Evolutionary conservation across 2,888 invertebrate species (phyloP).

Genomic region (Plagiodera versicolora): DNA sequence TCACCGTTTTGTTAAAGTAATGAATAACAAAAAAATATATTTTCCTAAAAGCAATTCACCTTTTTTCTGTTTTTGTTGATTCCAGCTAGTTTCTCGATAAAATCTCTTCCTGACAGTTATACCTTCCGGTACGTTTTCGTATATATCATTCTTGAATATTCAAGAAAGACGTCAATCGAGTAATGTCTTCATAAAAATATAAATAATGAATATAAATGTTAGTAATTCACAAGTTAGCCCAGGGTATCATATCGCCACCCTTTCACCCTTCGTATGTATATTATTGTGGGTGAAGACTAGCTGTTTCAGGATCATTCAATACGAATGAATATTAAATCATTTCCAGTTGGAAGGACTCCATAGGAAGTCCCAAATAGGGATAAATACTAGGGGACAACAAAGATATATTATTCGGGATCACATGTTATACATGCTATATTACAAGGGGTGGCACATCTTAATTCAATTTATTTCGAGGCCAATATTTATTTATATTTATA

Average conservation of each 20-base stretch:
- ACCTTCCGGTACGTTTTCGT: too few relatives aligned
- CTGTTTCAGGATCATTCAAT: conserved; percentile 30
- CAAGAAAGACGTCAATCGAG: too few relatives aligned
- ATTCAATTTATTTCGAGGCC: not conserved
- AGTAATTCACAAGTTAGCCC: not conserved
- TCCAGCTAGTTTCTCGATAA: too few relatives aligned
- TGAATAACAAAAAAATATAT: too few relatives aligned
- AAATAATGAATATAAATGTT: not conserved
- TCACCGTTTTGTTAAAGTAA: too few relatives aligned
- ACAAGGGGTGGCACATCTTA: conserved; percentile 2
- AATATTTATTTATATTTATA: not conserved
- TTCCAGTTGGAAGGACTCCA: conserved; percentile 47
- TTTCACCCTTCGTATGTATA: not conserved
- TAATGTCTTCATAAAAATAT: not conserved
- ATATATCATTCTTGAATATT: too few relatives aligned
- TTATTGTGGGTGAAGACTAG: conserved; percentile 3
- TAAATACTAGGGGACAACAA: conserved; percentile 10
- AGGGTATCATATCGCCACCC: not conserved
- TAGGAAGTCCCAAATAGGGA: conserved; percentile 23
- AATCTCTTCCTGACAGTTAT: too few relatives aligned
- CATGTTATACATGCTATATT: conserved; percentile 4
- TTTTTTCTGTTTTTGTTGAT: too few relatives aligned
- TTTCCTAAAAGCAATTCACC: too few relatives aligned
- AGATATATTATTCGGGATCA: conserved; percentile 17
- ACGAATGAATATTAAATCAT: conserved; percentile 53